Percentiles rank a stretch among this genome's conserved stretches.
These are phyloP conservation scores for Pocillopora verrucosa DNA, from an alignment of 64 coral and sea anemone genomes.

Conservation along the genomic window DNA sequence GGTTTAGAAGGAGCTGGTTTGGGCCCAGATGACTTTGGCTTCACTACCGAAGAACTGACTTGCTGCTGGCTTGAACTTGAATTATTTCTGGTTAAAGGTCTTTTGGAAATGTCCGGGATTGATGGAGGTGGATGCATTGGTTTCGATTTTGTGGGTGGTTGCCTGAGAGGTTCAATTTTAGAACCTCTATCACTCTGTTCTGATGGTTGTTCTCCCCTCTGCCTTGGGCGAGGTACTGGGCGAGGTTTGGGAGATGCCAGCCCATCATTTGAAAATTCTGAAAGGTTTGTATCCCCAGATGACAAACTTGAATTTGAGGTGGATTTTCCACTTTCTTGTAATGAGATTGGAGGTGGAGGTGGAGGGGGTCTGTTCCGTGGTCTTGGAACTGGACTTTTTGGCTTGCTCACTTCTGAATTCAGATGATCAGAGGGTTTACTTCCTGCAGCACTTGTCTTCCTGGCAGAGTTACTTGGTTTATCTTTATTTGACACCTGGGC, in stretches of 20 bases:
- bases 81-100: neutral
- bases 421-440: slow-evolving; percentile 33
- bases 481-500: neutral
- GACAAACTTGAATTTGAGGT: slow-evolving; percentile 24
- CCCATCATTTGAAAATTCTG: slow-evolving; percentile 21
- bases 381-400: slow-evolving; percentile 60
- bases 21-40: neutral
- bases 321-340: slow-evolving; percentile 12
- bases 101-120: neutral
- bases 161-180: neutral
- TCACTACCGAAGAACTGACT: neutral
- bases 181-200: neutral
- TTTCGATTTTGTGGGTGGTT: slow-evolving; percentile 20
- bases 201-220: neutral
- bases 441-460: slow-evolving; percentile 30
- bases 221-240: slow-evolving; percentile 38
- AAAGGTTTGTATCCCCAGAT: slow-evolving; percentile 28
- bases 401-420: slow-evolving; percentile 15
- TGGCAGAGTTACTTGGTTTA: slow-evolving; percentile 32
- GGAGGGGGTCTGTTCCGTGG: slow-evolving; percentile 84
- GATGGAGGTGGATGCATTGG: slow-evolving; percentile 34
- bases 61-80: neutral
- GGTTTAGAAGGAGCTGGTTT: slow-evolving; percentile 55
- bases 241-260: slow-evolving; percentile 44
- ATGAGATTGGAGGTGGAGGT: slow-evolving; percentile 56